Percentiles rank a stretch among this genome's conserved stretches.
phyloP scores from a whole-genome alignment of 2,888 invertebrate genomes.

The Schrankia costaestrigalis region DNA sequence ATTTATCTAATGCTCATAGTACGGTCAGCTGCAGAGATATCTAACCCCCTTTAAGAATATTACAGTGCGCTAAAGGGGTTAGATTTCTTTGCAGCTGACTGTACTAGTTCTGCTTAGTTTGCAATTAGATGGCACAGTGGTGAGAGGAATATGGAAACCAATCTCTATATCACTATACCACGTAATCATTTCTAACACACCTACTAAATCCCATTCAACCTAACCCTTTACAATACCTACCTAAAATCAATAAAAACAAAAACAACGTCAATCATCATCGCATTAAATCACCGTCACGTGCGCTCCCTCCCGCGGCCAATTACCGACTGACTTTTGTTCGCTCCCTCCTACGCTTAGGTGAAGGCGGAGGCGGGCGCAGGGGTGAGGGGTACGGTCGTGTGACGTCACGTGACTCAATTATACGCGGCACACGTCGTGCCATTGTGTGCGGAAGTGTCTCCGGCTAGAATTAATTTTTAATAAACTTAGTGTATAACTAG shows the following conservation, averaged over 20 bases:
- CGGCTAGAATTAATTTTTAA: conserved; percentile 33
- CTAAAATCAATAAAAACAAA: conserved; percentile 4
- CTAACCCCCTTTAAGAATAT: no score
- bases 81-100: no score
- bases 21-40: no score
- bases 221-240: no score
- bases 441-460: conserved; percentile 28
- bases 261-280: conserved; percentile 20
- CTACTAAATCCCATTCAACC: no score
- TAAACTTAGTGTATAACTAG: conserved; percentile 32
- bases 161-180: no score
- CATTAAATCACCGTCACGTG: conserved; percentile 17
- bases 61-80: no score
- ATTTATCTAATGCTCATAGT: no score
- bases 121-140: no score
- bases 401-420: conserved; percentile 37
- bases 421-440: conserved; percentile 20
- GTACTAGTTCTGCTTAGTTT: no score
- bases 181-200: no score
- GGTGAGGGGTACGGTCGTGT: background rate
- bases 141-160: no score
- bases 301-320: conserved; percentile 17
- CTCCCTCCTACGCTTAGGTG: background rate
- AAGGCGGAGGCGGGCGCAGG: conserved; percentile 1
- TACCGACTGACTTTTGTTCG: conserved; percentile 10